phyloP scores from a whole-genome alignment of 1,140 invertebrate species.

The Brachionus manjavacas region DNA sequence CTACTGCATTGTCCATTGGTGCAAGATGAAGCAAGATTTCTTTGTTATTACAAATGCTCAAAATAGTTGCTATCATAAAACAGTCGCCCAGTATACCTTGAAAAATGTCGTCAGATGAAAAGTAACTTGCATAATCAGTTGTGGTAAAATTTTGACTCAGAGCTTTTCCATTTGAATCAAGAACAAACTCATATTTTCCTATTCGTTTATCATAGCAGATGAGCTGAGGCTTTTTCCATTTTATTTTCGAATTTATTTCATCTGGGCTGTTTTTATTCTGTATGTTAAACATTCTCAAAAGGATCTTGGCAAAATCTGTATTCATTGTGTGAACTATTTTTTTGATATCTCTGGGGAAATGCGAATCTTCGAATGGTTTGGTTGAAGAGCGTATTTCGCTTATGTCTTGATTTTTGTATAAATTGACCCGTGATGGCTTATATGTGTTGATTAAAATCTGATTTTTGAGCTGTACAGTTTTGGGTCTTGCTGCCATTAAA shows the following conservation, averaged over 20 bases:
- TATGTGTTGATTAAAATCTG: neutral
- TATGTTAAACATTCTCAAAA: neutral
- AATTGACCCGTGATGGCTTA: neutral
- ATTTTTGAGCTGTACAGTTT: neutral
- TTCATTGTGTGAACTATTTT: neutral
- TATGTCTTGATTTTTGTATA: conserved; percentile 18
- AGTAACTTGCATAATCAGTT: neutral
- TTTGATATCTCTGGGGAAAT: neutral
- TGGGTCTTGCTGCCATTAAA: neutral
- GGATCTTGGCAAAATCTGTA: neutral
- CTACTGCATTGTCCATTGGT: neutral
- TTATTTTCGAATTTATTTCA: conserved; percentile 14
- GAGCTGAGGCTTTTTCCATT: neutral
- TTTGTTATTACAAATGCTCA: conserved; percentile 10
- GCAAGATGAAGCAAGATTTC: neutral
- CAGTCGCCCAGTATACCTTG: conserved; percentile 30
- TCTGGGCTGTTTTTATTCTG: neutral
- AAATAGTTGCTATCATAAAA: conserved; percentile 31
- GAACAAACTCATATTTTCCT: neutral
- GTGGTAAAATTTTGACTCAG: neutral
- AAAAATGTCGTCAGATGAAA: conserved; percentile 28
- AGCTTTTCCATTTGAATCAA: neutral
- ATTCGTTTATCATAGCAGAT: neutral
- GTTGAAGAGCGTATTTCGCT: neutral
- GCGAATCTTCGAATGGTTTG: neutral